Evolutionary conservation across 2,888 invertebrate genomes (phyloP).

Genomic region (Melieria omissa): DNA sequence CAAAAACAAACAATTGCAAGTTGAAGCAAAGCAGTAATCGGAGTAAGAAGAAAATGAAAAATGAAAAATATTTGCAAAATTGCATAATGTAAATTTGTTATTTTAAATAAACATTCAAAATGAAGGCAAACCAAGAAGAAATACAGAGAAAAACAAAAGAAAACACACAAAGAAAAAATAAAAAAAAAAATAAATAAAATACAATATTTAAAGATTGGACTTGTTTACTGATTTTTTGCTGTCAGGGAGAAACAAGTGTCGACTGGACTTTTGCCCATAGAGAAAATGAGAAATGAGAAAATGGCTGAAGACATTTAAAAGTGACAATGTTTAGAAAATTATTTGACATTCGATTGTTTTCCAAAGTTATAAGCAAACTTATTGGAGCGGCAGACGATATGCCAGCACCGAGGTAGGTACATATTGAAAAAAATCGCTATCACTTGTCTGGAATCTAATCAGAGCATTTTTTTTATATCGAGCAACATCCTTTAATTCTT

Average conservation of each 20-base stretch:
- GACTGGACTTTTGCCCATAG: too few species aligned
- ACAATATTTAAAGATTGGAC: conserved; percentile 34
- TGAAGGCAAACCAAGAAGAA: conserved; percentile 4
- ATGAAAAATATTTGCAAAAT: conserved; percentile 15
- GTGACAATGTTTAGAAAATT: too few species aligned
- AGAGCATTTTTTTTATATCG: too few species aligned
- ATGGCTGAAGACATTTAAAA: too few species aligned
- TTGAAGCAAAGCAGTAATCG: conserved; percentile 23
- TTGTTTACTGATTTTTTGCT: conserved; percentile 27
- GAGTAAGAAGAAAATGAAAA: conserved; percentile 39
- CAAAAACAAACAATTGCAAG: conserved; percentile 20
- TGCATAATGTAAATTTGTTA: conserved; percentile 49
- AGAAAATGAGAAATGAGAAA: not conserved
- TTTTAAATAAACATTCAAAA: conserved; percentile 48
- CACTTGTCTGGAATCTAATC: too few species aligned
- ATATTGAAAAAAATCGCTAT: too few species aligned
- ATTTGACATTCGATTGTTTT: too few species aligned
- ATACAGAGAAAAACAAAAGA: not conserved
- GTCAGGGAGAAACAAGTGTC: not conserved
- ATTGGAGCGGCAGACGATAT: too few species aligned
- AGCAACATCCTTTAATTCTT: too few species aligned
- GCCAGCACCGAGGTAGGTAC: too few species aligned
- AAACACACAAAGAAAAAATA: conserved; percentile 33
- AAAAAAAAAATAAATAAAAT: conserved; percentile 42
- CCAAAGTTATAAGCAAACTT: too few species aligned